Base-by-base conservation (phyloP, 1,140 invertebrate genomes). In the Lutraria rhynchaena region DNA sequence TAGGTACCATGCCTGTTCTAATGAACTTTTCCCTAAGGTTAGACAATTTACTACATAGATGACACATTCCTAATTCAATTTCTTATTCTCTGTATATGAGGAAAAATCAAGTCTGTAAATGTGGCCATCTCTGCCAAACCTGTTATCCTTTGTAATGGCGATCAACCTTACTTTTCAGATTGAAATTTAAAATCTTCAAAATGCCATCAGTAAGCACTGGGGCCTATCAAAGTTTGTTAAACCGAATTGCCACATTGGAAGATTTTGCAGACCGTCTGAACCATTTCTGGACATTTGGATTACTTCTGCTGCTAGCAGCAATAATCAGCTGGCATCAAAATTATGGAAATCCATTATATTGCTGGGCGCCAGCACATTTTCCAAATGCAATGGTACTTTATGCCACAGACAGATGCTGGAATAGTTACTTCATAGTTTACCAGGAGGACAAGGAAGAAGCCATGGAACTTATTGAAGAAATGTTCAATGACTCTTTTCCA, bases 281-380 rank as follows among this genome's bases (percentile, higher is more conserved):
- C 29, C 67, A 81, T 46, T 51, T 81, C 57, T 81, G 78, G 78
- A 81, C 78, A 17, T 71, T 81, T 41, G 78, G 78, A 31, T 67
- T 81, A 1, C 78, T 81, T 29, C 24, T 81, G 0, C 67, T 81
- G 0, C 29, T 81, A 11, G 67, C 58, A 17, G 11, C 24, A n/a
- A 44, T 81, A 27, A n/a, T 65, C 2, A 65, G 41, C 33, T 81
- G 78, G 78, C 41, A 51, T 53, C 78, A 81, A 17, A 22, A 24
- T 19, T 63, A 49, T n/a, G 37, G n/a, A n/a, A 61, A 41, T 13
- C 53, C 78, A 7, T 73, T 81, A 22, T 4, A 49, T 2, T 81
- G 78, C 44, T 60, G 17, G 51, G 27, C 19, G n/a, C 69, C 78
- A 27, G 1, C 58, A 22, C n/a, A 73, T n/a, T 63, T 63, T 37